Base-by-base conservation (phyloP, 2,113 vertebrate species). In the Nicator chloris region DNA sequence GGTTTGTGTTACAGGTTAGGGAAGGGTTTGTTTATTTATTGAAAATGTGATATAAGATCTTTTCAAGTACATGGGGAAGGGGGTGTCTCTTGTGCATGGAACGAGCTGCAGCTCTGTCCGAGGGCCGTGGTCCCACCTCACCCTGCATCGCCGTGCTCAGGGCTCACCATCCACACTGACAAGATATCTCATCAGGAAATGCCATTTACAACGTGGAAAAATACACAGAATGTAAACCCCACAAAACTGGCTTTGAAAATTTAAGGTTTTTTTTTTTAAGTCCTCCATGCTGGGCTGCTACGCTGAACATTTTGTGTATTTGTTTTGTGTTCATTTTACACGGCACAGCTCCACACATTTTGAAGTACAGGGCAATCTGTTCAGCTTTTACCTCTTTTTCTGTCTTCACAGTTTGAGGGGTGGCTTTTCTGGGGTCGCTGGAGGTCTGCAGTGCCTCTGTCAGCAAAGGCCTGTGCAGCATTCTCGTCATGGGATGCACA, bases 51-150 rank as follows among this genome's bases (percentile, higher is more conserved):
- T 42, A 6, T 47, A 27, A 73, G 45, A 85, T 79, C 26, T 33
- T 50, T 61, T 24, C 1, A 3, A 35, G 28, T 24, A 6, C 11
- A 1, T 0, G 17, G 45, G 39, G 47, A 33, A 73, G 54, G 47
- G 61, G 42, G 40, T 42, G 37, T 33, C 30, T 64, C 27, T 61
- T 1, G 0, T 4, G 7, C 16, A 0, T 0, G 2, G 11, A 8
- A 0, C 4, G 60, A 87, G 49, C 73, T 70, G 64, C 19, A 10
- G 28, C 44, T 39, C 56, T 71, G 47, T 24, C 24, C 11, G 10
- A 7, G 56, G 45, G 64, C 61, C 0, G 0, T 6, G 44, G 70
- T 44, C 70, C 14, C 31, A 31, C 33, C 63, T 87, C 56, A 5
- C 14, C 53, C 47, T 13, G 33, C 44, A 35, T 26, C 0, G 0